Evolutionary conservation across 2,113 vertebrate genomes (phyloP).

Genomic region (Thryonomys swinderianus): DNA sequence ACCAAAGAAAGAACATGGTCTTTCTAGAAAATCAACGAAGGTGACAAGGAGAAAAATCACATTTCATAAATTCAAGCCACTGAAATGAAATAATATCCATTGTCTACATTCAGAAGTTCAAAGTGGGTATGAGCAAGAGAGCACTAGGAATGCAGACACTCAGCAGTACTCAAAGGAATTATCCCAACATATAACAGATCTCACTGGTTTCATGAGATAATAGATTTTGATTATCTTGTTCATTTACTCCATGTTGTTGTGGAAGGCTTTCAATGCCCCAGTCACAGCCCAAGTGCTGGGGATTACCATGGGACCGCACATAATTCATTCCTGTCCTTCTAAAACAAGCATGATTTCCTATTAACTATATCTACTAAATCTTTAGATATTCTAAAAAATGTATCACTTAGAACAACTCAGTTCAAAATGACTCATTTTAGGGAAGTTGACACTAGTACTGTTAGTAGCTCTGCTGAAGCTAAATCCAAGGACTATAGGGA

Average conservation of each 20-base stretch:
- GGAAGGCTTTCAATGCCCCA: not conserved
- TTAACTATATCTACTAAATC: not conserved
- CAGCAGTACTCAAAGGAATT: not conserved
- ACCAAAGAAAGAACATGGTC: not conserved
- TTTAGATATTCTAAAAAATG: not conserved
- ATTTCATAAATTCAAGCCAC: not conserved
- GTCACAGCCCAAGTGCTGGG: not conserved
- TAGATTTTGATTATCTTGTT: not conserved
- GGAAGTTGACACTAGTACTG: not conserved
- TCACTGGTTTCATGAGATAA: not conserved
- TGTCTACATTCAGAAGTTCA: not conserved
- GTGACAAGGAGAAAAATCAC: not conserved
- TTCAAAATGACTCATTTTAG: not conserved
- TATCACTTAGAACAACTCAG: not conserved
- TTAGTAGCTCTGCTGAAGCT: constrained; percentile 31
- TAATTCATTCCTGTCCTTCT: not conserved
- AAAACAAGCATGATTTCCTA: not conserved
- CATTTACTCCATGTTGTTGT: not conserved
- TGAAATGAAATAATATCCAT: not conserved
- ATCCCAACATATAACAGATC: not conserved
- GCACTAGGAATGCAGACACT: not conserved
- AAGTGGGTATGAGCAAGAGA: not conserved
- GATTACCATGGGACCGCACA: not conserved
- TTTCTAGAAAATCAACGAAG: not conserved
- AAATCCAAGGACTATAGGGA: not conserved